Percentiles rank a stretch among this genome's conserved stretches.
Evolutionary conservation across 2,888 invertebrate genomes (phyloP).

Genomic region (Nephrotoma flavescens): DNA sequence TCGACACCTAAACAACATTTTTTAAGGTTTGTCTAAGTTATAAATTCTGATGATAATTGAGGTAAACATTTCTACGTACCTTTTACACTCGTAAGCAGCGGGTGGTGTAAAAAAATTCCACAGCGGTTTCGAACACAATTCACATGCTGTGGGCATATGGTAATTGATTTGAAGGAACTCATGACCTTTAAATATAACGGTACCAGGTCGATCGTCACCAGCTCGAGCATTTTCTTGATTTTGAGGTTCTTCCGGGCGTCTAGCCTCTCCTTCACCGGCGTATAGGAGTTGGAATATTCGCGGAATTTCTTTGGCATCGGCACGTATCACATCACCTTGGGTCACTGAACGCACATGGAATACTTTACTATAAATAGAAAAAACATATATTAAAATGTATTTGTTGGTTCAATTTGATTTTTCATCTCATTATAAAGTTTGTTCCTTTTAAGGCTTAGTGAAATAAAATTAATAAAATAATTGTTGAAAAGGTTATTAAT

Average conservation of each 20-base stretch:
- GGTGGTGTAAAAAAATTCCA: constrained; percentile 98
- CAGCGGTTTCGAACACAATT: constrained; percentile 90
- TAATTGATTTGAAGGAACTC: constrained; percentile 92
- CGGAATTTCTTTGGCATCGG: constrained; percentile 97
- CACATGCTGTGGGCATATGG: constrained; percentile 97
- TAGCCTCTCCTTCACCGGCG: constrained; percentile 90
- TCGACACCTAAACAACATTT: constrained; percentile 59
- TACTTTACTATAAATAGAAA: constrained; percentile 60
- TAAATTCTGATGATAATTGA: not conserved
- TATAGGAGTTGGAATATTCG: constrained; percentile 95
- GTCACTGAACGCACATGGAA: constrained; percentile 98
- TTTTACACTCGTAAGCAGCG: constrained; percentile 90
- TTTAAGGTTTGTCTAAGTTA: constrained; percentile 10
- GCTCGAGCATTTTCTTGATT: constrained; percentile 42
- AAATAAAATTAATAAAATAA: constrained; percentile 6
- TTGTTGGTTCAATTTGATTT: not conserved
- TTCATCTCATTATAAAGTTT: not conserved
- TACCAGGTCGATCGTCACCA: constrained; percentile 30
- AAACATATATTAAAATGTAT: not conserved
- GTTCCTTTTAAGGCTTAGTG: not conserved
- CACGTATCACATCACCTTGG: constrained; percentile 97
- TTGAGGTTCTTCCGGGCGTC: constrained; percentile 52
- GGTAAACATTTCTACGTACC: constrained; percentile 26
- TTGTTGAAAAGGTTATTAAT: not conserved
- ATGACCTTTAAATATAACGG: constrained; percentile 48